Percentiles rank a stretch among this genome's conserved stretches.
Conservation (phyloP, 2,888 invertebrate genomes). For the Gerosis bhagava region DNA sequence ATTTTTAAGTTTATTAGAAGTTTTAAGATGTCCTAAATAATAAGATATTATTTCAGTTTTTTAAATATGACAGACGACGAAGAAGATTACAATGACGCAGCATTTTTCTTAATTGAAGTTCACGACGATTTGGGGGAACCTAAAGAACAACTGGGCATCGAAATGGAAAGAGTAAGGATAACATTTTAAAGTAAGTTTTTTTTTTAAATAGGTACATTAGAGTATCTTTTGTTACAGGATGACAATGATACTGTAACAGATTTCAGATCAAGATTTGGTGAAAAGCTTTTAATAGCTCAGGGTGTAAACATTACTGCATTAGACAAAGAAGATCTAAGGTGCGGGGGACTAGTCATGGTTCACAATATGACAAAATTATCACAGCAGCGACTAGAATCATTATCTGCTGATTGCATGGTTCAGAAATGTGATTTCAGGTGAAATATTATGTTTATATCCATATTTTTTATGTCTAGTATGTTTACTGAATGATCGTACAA, state of each 20-base stretch:
- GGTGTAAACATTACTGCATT: slow-evolving; percentile 89
- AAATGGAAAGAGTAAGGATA: slow-evolving; percentile 83
- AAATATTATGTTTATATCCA: slow-evolving; percentile 1
- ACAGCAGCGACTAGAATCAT: slow-evolving; percentile 79
- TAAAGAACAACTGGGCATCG: slow-evolving; percentile 88
- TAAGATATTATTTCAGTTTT: slow-evolving; percentile 41
- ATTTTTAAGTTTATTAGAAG: no score
- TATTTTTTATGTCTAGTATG: no score
- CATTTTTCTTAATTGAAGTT: slow-evolving; percentile 86
- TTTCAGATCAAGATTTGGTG: slow-evolving; percentile 87
- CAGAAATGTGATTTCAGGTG: slow-evolving; percentile 89
- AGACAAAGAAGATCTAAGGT: slow-evolving; percentile 88
- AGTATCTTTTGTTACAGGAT: slow-evolving; percentile 60
- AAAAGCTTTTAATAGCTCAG: slow-evolving; percentile 83
- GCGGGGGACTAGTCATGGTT: slow-evolving; percentile 87
- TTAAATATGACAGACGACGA: slow-evolving; percentile 62
- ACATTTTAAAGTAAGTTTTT: no score
- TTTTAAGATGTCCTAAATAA: neutral
- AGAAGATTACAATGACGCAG: slow-evolving; percentile 74
- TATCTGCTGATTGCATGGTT: slow-evolving; percentile 88
- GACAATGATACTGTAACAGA: slow-evolving; percentile 89
- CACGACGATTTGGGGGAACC: slow-evolving; percentile 89
- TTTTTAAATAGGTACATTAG: neutral
- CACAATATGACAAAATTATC: slow-evolving; percentile 85
- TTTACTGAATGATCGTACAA: neutral